Evolutionary conservation across 2,113 vertebrate genomes (phyloP).

Genomic region (Rhegmatorhina hoffmannsi): DNA sequence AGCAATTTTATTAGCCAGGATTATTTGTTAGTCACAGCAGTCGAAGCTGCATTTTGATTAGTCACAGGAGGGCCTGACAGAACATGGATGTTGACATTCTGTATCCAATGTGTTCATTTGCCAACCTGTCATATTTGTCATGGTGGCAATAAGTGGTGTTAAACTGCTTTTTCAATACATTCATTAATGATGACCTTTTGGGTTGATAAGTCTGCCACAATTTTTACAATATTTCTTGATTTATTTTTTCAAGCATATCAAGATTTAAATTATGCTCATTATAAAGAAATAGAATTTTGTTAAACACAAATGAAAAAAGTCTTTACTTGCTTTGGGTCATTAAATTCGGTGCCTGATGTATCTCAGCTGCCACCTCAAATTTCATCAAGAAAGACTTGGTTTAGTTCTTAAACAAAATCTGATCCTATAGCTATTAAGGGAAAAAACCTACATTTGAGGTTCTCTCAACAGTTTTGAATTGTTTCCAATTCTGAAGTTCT

Average conservation of each 20-base stretch:
- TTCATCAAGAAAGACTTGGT: not conserved
- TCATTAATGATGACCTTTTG: conserved; percentile 44
- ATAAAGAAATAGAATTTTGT: not conserved
- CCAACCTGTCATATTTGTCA: conserved; percentile 55
- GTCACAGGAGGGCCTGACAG: conserved; percentile 31
- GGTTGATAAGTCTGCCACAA: not conserved
- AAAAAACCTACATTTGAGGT: not conserved
- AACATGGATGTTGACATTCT: conserved; percentile 19
- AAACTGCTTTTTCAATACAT: conserved; percentile 55
- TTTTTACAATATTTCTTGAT: not conserved
- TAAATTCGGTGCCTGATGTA: not conserved
- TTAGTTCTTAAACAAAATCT: not conserved
- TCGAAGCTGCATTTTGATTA: not conserved
- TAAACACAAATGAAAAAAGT: not conserved
- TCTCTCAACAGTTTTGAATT: not conserved
- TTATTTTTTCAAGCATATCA: not conserved
- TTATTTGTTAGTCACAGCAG: conserved; percentile 23
- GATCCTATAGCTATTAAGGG: not conserved
- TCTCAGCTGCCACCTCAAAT: not conserved
- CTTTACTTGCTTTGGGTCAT: not conserved
- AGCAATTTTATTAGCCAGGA: not conserved
- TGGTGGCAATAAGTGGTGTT: conserved; percentile 46
- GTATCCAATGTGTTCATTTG: conserved; percentile 38
- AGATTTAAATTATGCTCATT: conserved; percentile 6
- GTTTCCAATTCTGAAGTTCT: not conserved